A percentile compares a stretch with the other conserved stretches of the same genome.
phyloP scores from a whole-genome alignment of 92 coral and sea anemone genomes.

The Actinostola sp. region DNA sequence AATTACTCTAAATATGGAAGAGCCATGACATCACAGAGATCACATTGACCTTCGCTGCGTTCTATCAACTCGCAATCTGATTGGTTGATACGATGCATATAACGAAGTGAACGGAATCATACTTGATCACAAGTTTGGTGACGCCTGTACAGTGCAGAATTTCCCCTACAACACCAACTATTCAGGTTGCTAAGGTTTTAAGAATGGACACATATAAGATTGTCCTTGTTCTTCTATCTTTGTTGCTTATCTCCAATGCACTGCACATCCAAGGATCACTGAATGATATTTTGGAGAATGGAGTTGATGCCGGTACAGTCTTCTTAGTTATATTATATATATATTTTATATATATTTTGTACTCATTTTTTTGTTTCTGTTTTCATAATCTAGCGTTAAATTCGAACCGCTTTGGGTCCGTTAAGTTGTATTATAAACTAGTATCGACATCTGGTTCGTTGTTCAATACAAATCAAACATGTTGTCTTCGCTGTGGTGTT shows the following conservation, averaged over 20 bases:
- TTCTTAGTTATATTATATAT: background rate
- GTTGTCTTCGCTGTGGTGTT: too few species aligned
- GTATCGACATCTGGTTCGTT: too few species aligned
- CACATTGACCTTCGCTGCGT: slow-evolving; percentile 7
- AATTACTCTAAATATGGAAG: slow-evolving; percentile 11
- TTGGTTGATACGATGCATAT: slow-evolving; percentile 16
- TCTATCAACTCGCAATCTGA: slow-evolving; percentile 23
- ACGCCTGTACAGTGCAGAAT: slow-evolving; percentile 16
- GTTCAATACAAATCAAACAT: too few species aligned
- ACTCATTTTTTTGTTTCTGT: background rate
- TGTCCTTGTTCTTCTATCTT: background rate
- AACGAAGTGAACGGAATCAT: slow-evolving; percentile 10
- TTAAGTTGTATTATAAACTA: too few species aligned
- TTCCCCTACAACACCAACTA: background rate
- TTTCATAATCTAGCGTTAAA: background rate
- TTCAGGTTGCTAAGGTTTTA: background rate
- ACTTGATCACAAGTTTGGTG: slow-evolving; percentile 18
- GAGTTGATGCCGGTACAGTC: slow-evolving; percentile 21
- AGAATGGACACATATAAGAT: slow-evolving; percentile 21
- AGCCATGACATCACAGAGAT: background rate
- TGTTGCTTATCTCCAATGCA: slow-evolving; percentile 11
- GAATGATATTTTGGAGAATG: slow-evolving; percentile 27
- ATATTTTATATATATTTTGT: background rate
- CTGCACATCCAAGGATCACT: slow-evolving; percentile 21
- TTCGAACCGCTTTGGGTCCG: too few species aligned